Base-by-base conservation (phyloP, 2,888 invertebrate genomes). In the Drosophila pseudotakahashii region DNA sequence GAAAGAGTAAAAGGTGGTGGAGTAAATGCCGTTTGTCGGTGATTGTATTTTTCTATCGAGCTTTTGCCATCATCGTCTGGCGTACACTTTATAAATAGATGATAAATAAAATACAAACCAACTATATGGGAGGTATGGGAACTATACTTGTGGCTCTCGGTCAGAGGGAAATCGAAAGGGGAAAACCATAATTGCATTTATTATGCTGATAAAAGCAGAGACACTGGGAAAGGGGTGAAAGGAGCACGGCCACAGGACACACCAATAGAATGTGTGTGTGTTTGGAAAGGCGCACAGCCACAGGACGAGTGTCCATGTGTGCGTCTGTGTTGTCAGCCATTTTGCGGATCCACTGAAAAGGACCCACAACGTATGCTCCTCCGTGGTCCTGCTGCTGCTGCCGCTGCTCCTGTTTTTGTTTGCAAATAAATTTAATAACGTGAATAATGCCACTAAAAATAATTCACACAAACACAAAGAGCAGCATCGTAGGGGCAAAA, bases 181-280 rank as follows among this genome's bases (percentile, higher is more conserved):
- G 78, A 79, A 82, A 81, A 62, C 88, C 86, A 88, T 89, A 89
- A 89, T 89, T 89, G 89, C 89, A 89, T 89, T 89, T 89, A 89
- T 89, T 89, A 89, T 83, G 77, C 86, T 81, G 89, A 89, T 89
- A 89, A 89, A 89, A 89, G 76, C 79, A 79, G 74, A 61, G 77
- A 78, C 80, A 78, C 67, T 63, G 37, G 41, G 39, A 41, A 37
- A 45, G 51, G 47, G 32, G 44, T 60, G 36, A 47, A 60, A 11
- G 16, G 41, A 48, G 30, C 37, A 62, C 53, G 53, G 47, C 32
- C 47, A 57, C 34, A 37, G 55, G 36, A 57, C 47, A 36, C 36
- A 52, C 30, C 39, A 32, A 39, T 57, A 14, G 36, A 50, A 19
- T 42, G 39, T 41, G 44, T 44, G 23, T 57, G 54, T 53, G 36